Evolutionary conservation across 53 echinoderm and acorn worm genomes (phyloP).

Genomic region (Luidia sarsii): DNA sequence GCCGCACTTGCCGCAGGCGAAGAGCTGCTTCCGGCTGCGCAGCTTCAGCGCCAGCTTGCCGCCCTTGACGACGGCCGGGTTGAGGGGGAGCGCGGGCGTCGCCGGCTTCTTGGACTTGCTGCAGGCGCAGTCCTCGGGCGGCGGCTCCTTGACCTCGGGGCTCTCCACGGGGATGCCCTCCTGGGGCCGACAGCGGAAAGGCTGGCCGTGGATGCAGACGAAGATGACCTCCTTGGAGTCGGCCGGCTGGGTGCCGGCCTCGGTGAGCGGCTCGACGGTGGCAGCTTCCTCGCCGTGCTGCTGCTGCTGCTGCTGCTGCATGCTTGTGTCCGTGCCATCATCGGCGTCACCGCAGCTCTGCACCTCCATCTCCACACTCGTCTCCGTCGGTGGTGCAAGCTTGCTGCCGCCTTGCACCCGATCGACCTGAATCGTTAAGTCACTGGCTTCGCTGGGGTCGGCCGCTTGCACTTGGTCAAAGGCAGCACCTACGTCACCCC

Average conservation of each 20-base stretch:
- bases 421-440: background rate
- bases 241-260: background rate
- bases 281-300: background rate
- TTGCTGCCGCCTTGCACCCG: background rate
- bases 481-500: background rate
- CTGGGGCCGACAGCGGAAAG: conserved; percentile 40
- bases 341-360: background rate
- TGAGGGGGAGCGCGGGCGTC: background rate
- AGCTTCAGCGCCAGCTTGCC: conserved; percentile 21
- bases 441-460: background rate
- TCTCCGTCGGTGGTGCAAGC: background rate
- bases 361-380: background rate
- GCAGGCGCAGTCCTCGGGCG: conserved; percentile 9
- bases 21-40: conserved; percentile 29
- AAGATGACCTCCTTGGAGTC: conserved; percentile 23
- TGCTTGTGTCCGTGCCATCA: background rate
- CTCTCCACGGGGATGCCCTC: conserved; percentile 19
- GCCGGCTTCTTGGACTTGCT: conserved; percentile 18
- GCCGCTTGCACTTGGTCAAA: background rate
- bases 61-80: background rate
- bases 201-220: conserved; percentile 49
- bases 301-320: no score
- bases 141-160: background rate
- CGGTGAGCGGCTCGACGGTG: background rate
- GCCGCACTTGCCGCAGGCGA: conserved; percentile 14